These are phyloP conservation scores for Alexandromys fortis DNA, from an alignment of 2,113 vertebrate species.

Conservation along the genomic window DNA sequence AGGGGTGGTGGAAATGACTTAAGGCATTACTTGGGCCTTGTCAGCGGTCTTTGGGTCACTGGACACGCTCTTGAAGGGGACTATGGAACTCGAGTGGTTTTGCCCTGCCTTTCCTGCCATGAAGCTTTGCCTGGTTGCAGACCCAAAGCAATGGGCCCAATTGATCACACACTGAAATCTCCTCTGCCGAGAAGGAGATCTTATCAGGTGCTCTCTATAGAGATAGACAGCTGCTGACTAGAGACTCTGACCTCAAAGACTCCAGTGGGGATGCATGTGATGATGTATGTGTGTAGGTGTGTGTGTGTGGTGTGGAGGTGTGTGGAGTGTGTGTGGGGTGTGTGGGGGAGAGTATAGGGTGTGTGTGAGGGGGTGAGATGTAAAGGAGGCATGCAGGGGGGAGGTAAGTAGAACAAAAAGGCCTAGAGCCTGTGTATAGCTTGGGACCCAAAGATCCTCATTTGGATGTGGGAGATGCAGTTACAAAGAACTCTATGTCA, in stretches of 20 bases:
- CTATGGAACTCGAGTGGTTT: not conserved
- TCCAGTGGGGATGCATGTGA: not conserved
- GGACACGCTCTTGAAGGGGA: not conserved
- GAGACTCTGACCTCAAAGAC: too few relatives aligned
- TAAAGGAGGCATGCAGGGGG: rapidly evolving
- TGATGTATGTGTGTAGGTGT: not conserved
- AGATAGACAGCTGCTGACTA: not conserved
- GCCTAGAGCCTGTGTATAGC: not conserved
- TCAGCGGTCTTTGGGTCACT: not conserved
- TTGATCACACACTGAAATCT: not conserved
- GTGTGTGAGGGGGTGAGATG: not conserved
- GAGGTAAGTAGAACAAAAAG: too few relatives aligned
- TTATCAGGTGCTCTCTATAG: too few relatives aligned
- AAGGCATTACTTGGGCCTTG: not conserved
- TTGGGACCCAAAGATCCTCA: not conserved
- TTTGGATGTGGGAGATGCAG: too few relatives aligned
- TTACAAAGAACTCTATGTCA: not conserved
- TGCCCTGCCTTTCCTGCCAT: not conserved
- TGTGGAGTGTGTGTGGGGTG: too few relatives aligned
- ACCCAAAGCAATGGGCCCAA: not conserved
- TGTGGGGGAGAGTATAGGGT: rapidly evolving
- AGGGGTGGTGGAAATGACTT: not conserved
- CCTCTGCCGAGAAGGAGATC: too few relatives aligned
- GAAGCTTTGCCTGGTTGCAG: not conserved
- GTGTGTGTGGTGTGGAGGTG: too few relatives aligned